Percentiles rank a stretch among this genome's conserved stretches.
These are phyloP conservation scores for Otocyon megalotis DNA, from an alignment of 2,113 vertebrate genomes.

Conservation along the genomic window DNA sequence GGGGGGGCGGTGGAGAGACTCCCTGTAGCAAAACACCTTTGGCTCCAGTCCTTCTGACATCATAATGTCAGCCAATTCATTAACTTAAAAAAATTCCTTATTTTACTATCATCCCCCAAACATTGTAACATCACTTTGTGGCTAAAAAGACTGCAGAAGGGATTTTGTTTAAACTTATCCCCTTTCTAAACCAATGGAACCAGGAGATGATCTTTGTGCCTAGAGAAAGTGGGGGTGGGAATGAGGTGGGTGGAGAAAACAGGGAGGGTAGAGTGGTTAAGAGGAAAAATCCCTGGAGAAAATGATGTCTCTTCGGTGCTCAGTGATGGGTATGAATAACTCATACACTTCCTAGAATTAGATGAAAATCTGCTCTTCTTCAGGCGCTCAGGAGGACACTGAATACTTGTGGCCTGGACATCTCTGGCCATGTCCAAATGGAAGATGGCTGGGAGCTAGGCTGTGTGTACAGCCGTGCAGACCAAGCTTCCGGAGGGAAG, in stretches of 20 bases:
- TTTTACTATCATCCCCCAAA: constrained; percentile 83
- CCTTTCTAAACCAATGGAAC: constrained; percentile 61
- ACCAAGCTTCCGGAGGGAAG: constrained; percentile 73
- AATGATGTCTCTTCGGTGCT: constrained; percentile 31
- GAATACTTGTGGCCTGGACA: constrained; percentile 58
- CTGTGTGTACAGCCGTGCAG: not conserved
- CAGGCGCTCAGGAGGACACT: constrained; percentile 30
- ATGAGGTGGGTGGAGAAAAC: not conserved
- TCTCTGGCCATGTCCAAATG: not conserved
- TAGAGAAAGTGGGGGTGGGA: constrained; percentile 34
- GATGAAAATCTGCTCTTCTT: constrained; percentile 61
- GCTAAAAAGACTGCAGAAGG: constrained; percentile 58
- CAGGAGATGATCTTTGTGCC: constrained; percentile 37
- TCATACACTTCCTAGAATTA: constrained; percentile 77
- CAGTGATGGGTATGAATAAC: constrained; percentile 45
- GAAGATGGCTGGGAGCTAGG: constrained; percentile 15
- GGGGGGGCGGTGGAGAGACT: constrained; percentile 88
- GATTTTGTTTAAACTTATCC: constrained; percentile 65
- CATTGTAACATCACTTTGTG: constrained; percentile 63
- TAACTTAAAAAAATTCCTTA: constrained; percentile 70
- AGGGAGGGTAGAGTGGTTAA: not conserved
- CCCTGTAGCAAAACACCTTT: constrained; percentile 89
- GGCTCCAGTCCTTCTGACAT: constrained; percentile 89
- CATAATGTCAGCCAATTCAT: constrained; percentile 88
- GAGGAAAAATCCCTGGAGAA: constrained; percentile 41